Conservation (phyloP, 2,113 vertebrate species). For the Plecotus auritus region DNA sequence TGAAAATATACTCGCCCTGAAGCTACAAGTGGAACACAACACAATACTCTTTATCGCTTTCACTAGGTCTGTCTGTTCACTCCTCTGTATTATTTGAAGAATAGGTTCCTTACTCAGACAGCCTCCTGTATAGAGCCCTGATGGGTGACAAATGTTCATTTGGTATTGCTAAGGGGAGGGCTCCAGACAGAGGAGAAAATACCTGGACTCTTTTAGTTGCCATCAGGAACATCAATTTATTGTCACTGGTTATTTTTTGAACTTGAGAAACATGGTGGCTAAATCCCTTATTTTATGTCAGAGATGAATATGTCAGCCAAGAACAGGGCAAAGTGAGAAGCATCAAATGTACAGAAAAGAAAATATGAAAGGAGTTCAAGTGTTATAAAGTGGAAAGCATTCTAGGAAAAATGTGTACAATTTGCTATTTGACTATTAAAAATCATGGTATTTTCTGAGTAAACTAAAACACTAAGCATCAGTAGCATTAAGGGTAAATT, state of each 20-base stretch:
- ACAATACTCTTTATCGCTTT: background rate
- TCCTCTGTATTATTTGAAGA: conserved; percentile 34
- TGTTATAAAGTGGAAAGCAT: background rate
- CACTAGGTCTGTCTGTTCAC: background rate
- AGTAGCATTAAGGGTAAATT: background rate
- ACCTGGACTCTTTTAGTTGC: conserved; percentile 6
- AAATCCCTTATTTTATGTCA: conserved; percentile 29
- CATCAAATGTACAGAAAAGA: background rate
- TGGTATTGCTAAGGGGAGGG: conserved; percentile 17
- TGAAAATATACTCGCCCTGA: conserved; percentile 17
- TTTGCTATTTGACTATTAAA: conserved; percentile 1
- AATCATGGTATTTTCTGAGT: background rate
- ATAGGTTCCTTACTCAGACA: conserved; percentile 29
- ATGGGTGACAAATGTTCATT: conserved; percentile 13
- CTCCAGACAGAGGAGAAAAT: background rate
- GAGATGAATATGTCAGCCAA: conserved; percentile 21
- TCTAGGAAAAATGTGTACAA: background rate
- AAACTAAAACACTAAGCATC: background rate
- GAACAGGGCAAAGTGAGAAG: background rate
- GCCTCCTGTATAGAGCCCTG: background rate
- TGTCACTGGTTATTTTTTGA: conserved; percentile 51
- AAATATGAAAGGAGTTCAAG: background rate
- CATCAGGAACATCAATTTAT: conserved; percentile 23
- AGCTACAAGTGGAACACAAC: conserved; percentile 42
- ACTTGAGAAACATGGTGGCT: background rate